Evolutionary conservation across 2,888 invertebrate species (phyloP).

Genomic region (Trichogramma dendrolimi): DNA sequence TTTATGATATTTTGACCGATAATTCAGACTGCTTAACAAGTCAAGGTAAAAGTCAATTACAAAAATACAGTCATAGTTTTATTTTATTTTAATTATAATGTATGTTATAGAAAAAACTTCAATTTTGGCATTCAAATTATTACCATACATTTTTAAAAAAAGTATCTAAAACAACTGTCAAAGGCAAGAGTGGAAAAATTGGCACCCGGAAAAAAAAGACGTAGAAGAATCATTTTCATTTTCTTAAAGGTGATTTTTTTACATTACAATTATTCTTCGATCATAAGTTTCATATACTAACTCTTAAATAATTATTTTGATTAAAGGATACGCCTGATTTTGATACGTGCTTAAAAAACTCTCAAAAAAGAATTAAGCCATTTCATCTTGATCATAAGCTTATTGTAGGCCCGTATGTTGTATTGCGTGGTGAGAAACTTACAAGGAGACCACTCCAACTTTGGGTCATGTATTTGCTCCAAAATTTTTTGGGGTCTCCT

Average conservation of each 20-base stretch:
- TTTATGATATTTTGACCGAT: no score
- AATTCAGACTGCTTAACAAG: no score
- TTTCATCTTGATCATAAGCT: background rate
- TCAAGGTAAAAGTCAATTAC: no score
- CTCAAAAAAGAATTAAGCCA: background rate
- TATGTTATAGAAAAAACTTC: background rate
- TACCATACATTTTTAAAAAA: slow-evolving; percentile 1
- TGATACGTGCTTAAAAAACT: background rate
- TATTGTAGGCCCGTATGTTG: background rate
- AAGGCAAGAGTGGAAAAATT: background rate
- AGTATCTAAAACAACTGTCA: background rate
- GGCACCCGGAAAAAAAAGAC: slow-evolving; percentile 3
- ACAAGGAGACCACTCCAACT: no score
- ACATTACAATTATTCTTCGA: slow-evolving; percentile 2
- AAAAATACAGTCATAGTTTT: background rate
- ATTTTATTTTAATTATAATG: background rate
- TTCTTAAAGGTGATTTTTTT: background rate
- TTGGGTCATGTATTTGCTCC: no score
- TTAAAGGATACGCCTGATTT: background rate
- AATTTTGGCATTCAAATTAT: background rate
- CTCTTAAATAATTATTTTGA: background rate
- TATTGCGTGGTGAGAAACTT: background rate
- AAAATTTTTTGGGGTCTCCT: no score
- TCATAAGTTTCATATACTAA: slow-evolving; percentile 7
- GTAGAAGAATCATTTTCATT: slow-evolving; percentile 1